Percentiles rank a stretch among this genome's conserved stretches.
Evolutionary conservation across 2,888 invertebrate genomes (phyloP).

Genomic region (Spatulosminthurus flaviceps): DNA sequence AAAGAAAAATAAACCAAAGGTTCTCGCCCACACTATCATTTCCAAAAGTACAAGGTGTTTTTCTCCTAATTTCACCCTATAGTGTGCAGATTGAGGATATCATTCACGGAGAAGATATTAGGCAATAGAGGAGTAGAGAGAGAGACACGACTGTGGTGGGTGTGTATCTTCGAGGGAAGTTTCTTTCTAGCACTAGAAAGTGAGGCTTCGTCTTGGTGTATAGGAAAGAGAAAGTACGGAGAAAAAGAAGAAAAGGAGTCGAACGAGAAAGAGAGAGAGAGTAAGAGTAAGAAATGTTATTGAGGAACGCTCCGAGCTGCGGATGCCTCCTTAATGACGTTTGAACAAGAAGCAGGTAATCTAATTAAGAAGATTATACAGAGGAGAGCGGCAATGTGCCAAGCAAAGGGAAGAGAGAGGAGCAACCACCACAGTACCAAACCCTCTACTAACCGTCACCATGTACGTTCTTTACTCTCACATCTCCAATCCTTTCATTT

Average conservation of each 20-base stretch:
- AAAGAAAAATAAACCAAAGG: no score
- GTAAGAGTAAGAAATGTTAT: not conserved
- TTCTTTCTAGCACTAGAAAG: no score
- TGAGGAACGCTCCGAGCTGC: conserved; percentile 10
- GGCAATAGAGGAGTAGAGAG: not conserved
- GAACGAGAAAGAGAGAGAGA: conserved; percentile 15
- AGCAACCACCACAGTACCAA: not conserved
- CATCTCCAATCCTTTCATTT: no score
- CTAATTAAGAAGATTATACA: conserved; percentile 47
- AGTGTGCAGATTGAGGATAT: not conserved
- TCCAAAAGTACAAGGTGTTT: not conserved
- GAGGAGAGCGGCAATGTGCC: conserved; percentile 35
- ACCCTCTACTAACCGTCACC: no score
- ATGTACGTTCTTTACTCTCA: not conserved
- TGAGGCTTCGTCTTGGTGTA: no score
- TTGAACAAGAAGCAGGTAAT: conserved; percentile 44
- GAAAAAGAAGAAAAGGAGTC: not conserved
- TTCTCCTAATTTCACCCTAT: not conserved
- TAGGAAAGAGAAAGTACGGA: not conserved
- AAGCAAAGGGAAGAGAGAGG: conserved; percentile 4
- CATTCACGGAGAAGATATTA: not conserved
- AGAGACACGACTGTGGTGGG: not conserved
- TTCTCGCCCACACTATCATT: no score
- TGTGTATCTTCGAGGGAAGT: no score
- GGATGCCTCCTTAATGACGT: conserved; percentile 33